phyloP scores from a whole-genome alignment of 23 tunicate species.

The Ciona savignyi region DNA sequence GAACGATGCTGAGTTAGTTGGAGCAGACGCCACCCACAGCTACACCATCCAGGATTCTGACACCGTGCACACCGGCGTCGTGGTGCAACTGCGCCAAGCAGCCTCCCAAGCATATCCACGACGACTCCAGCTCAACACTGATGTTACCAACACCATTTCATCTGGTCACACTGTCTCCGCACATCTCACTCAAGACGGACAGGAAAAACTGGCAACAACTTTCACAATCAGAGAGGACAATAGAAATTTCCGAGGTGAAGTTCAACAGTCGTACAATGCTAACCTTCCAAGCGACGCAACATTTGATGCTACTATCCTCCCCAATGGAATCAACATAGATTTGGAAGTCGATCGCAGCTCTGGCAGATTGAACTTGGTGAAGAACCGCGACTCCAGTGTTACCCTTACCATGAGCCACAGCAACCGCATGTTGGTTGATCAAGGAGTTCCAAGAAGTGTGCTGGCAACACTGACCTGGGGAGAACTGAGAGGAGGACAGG shows the following conservation, averaged over 20 bases:
- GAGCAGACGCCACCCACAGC: not conserved
- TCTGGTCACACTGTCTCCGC: conserved; percentile 3
- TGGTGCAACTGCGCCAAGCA: conserved; percentile 3
- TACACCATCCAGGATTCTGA: not conserved
- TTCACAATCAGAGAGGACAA: not conserved
- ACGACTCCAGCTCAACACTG: not conserved
- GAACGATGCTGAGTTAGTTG: conserved; percentile 9
- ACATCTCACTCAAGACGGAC: conserved; percentile 4
- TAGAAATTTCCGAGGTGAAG: conserved; percentile 2
- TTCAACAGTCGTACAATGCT: conserved; percentile 6
- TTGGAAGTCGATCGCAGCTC: conserved; percentile 3
- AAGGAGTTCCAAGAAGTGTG: conserved; percentile 17
- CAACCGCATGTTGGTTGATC: not conserved
- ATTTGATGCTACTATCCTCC: not conserved
- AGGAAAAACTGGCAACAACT: conserved; percentile 1
- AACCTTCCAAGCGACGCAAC: not conserved
- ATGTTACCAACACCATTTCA: conserved; percentile 8
- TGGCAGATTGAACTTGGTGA: not conserved
- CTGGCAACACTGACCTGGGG: conserved; percentile 20
- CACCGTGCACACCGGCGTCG: not conserved
- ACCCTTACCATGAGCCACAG: conserved; percentile 9
- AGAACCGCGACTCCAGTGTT: not conserved
- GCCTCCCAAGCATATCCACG: not conserved
- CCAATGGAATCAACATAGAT: conserved; percentile 8
- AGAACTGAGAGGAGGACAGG: conserved; percentile 1